Base-by-base conservation (phyloP, 2,797 vertebrate species). In the Meriones psammophilus region DNA sequence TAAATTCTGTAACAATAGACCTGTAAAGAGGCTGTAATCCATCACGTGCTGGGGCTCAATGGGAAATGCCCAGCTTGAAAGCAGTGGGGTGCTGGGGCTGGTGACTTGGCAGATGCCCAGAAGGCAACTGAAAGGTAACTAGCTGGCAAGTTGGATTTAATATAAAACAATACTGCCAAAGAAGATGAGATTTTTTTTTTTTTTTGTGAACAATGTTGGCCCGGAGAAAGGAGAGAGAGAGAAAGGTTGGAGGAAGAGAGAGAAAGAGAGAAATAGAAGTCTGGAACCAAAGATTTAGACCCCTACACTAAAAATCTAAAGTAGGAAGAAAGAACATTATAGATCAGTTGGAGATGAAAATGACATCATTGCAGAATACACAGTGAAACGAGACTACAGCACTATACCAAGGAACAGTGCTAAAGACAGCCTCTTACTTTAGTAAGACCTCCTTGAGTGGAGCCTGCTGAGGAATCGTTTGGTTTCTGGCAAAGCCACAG, bases 141-240 rank as follows among this genome's bases (percentile, higher is more conserved):
- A 87, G 36, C 68, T 77, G 5, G 39, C 56, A 46, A 80, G 13
- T 24, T 86, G 36, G 15, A 17, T 83, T 86, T 78, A 83, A 2
- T 94, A 79, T 58, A 54, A 50, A 79, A 54, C 36, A 80, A 18
- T 71, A 68, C 24, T 94, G 89, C 28, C 17, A 86, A 96, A 68
- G 60, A 77, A 91, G 33, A 77, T 15, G 39, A 62, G 12, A 84
- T 64, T 81, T 66, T 78, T 42, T 42, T 42, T 42, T 42, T 83
- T 87, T 50, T 58, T 58, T 54, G 14, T 17, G 73, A 92, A 64
- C 73, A 36, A 85, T 84, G 8, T 80, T 84, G 86, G 62, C 68
- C 2, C 7, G 36, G 83, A 64, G 18, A 46, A 58, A 77, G 33
- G 8, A 50, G 10, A 50, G 50, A 50, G 50, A 50, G 50, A 50